Evolutionary conservation across 2,888 invertebrate genomes (phyloP), one percentile per base, ranked within the genome.

Genomic region (Meiosimyza decipiens): DNA sequence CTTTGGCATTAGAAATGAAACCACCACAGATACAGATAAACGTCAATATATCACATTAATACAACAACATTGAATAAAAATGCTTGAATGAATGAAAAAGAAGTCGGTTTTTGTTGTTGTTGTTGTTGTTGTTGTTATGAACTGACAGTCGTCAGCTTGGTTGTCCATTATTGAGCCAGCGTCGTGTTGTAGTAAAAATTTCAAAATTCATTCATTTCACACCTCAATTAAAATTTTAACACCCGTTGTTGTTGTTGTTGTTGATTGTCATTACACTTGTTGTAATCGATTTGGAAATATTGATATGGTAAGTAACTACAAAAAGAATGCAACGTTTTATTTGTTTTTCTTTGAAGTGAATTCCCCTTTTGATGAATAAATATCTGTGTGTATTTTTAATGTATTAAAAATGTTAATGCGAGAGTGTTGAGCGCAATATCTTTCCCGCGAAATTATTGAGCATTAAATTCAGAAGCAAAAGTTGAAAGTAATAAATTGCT

Each of bases 141-240:
- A 13, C 40, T 28, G 60, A 7, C 60, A 62, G 47, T 40, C 40
- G 40, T 12, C 22, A 6, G 57, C 57, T 12, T 18, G 18, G 18
- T 18, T 18, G n/a, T 12, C 57, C n/a, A 9, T 62, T 3, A 62
- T 40, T 60, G n/a, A 60, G 40, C 33, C 60, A 22, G 47, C 28
- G 33, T 28, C 18, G 51, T n/a, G 6, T 22, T 51, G 51, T 64
- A 64, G 64, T 64, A 64, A 57, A 57, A 51, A 64, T 64, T 64
- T 47, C 49, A 57, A 57, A 67, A 67, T 67, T 67, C 67, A 67
- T 67, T 67, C 67, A 67, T 63, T 67, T 57, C 40, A 47, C 57
- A 67, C 49, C 18, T 57, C 55, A 57, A 55, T 55, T 67, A 47
- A 33, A 55, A 55, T 67, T 57, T 55, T 18, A 55, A 57, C 47